A percentile compares a stretch with the other conserved stretches of the same genome.
Conservation (phyloP, 2,888 invertebrate genomes). For the Heliconius ethilla region DNA sequence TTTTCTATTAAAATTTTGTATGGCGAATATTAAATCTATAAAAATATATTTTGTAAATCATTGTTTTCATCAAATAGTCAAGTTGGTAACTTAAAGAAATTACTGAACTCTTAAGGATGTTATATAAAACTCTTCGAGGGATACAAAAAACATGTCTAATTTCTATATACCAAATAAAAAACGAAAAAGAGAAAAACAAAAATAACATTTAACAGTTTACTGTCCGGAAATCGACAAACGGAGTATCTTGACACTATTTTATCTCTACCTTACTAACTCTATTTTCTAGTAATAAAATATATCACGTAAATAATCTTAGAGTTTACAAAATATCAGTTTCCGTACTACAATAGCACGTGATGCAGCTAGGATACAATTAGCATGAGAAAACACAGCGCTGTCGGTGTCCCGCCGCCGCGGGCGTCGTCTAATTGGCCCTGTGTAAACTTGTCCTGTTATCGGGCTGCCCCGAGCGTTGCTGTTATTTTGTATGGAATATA, state of each 20-base stretch:
- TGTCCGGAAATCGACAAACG: too few relatives aligned
- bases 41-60: not conserved
- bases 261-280: not conserved
- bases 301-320: not conserved
- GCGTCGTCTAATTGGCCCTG: constrained; percentile 77
- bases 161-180: too few relatives aligned
- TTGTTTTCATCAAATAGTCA: not conserved
- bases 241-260: too few relatives aligned
- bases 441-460: constrained; percentile 79
- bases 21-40: not conserved
- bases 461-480: constrained; percentile 60
- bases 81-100: too few relatives aligned
- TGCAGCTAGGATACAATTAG: constrained; percentile 61
- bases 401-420: constrained; percentile 61
- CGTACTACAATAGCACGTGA: not conserved
- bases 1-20: not conserved
- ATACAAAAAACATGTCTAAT: too few relatives aligned
- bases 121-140: too few relatives aligned
- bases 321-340: constrained; percentile 20
- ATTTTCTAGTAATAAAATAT: not conserved
- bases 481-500: constrained; percentile 45
- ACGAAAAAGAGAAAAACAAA: too few relatives aligned
- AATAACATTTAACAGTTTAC: too few relatives aligned
- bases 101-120: too few relatives aligned
- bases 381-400: constrained; percentile 66